Evolutionary conservation across 2,888 invertebrate species (phyloP).

Genomic region (Mechanitis mazaeus): DNA sequence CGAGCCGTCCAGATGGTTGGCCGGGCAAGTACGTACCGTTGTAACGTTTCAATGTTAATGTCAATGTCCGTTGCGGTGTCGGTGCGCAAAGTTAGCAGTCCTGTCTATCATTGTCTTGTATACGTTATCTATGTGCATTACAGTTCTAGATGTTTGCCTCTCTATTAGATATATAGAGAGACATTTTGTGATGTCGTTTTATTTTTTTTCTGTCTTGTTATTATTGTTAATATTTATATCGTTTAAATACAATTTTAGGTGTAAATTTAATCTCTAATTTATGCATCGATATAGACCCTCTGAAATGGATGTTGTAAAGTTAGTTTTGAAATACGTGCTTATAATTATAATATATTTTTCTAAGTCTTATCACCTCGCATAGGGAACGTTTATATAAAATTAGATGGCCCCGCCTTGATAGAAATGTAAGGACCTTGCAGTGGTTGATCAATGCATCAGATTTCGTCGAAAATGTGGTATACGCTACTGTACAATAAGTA

Average conservation of each 20-base stretch:
- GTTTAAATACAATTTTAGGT: slow-evolving; percentile 53
- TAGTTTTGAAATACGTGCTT: slow-evolving; percentile 55
- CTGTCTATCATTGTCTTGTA: slow-evolving; percentile 72
- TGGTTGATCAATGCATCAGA: slow-evolving; percentile 58
- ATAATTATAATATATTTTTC: slow-evolving; percentile 57
- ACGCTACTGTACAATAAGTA: slow-evolving; percentile 38
- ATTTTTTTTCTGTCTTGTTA: slow-evolving; percentile 65
- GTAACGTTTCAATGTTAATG: slow-evolving; percentile 28
- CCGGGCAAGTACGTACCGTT: slow-evolving; percentile 94
- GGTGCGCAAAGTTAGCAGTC: slow-evolving; percentile 28
- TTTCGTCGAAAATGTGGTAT: slow-evolving; percentile 60
- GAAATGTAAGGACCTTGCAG: slow-evolving; percentile 62
- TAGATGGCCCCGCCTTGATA: slow-evolving; percentile 71
- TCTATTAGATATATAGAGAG: slow-evolving; percentile 69
- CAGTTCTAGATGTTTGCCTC: slow-evolving; percentile 72
- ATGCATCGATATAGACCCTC: slow-evolving; percentile 71
- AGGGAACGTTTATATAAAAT: slow-evolving; percentile 59
- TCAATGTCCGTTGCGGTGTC: slow-evolving; percentile 53
- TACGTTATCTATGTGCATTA: slow-evolving; percentile 73
- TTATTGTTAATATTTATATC: slow-evolving; percentile 46
- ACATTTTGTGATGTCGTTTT: slow-evolving; percentile 68
- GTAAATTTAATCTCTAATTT: slow-evolving; percentile 63
- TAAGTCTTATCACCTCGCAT: slow-evolving; percentile 53
- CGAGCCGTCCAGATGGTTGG: slow-evolving; percentile 99
- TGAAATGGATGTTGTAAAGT: slow-evolving; percentile 72